Evolutionary conservation across 2,113 vertebrate genomes (phyloP).

Genomic region (Athene noctua): DNA sequence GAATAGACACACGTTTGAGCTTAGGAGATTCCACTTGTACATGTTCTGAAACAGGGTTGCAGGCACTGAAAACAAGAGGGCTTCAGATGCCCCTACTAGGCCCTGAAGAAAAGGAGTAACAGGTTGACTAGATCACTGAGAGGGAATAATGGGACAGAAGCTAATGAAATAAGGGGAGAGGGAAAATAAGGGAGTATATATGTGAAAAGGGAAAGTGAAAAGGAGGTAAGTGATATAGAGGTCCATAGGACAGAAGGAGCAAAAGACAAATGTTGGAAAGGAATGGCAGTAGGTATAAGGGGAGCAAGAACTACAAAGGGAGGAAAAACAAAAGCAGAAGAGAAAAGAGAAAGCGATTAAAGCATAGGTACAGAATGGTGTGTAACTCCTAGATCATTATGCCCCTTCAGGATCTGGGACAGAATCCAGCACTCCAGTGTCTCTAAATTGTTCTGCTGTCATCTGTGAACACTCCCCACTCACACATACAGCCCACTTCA

Average conservation of each 20-base stretch:
- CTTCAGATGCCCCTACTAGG: not conserved
- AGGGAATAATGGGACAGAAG: not conserved
- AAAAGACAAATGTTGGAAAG: not conserved
- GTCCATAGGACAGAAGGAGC: accelerated
- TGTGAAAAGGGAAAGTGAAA: not conserved
- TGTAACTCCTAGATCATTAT: not conserved
- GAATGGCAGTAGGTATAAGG: not conserved
- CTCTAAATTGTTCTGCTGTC: conserved; percentile 24
- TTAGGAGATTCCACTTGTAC: not conserved
- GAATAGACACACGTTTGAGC: not conserved
- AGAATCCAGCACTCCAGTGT: not conserved
- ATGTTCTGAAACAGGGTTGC: not conserved
- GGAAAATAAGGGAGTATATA: not conserved
- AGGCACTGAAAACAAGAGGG: not conserved
- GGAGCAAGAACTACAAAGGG: not conserved
- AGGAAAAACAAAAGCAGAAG: not conserved
- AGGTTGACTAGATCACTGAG: not conserved
- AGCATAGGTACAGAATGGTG: not conserved
- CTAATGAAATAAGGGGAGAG: not conserved
- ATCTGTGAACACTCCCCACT: not conserved
- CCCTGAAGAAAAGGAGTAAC: not conserved
- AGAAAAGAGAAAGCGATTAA: not conserved
- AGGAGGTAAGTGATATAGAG: not conserved
- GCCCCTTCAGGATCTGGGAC: not conserved
- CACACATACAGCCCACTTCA: not conserved